phyloP scores from a whole-genome alignment of 2,113 vertebrate species.

The Heliornis fulica region DNA sequence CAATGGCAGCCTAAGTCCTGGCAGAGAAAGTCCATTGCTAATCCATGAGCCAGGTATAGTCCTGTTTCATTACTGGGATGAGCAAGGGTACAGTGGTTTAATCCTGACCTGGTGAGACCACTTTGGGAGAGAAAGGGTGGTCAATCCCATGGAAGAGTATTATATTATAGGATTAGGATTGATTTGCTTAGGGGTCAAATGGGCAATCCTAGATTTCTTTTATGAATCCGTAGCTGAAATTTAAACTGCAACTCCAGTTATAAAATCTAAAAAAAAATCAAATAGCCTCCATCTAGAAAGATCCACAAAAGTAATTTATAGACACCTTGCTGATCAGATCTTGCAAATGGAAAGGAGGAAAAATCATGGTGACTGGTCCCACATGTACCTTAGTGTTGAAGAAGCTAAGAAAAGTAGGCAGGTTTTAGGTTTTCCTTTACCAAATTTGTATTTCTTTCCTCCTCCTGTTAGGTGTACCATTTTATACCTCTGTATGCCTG shows the following conservation, averaged over 20 bases:
- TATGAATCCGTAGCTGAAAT: background rate
- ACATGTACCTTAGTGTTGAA: background rate
- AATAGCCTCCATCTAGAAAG: background rate
- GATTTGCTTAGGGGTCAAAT: background rate
- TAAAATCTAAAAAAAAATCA: background rate
- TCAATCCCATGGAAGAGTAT: background rate
- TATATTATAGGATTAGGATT: conserved; percentile 12
- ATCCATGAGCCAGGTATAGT: background rate
- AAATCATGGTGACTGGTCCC: background rate
- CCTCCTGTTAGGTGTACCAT: background rate
- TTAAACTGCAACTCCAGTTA: background rate
- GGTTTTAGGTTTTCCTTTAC: background rate
- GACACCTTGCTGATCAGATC: background rate
- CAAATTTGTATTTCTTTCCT: background rate
- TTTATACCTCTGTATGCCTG: background rate
- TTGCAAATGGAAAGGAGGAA: background rate
- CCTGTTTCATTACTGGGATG: background rate
- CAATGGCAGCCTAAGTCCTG: background rate
- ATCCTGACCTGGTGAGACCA: background rate
- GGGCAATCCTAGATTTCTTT: conserved; percentile 35
- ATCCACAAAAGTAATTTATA: background rate
- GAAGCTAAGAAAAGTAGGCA: background rate
- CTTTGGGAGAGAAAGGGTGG: background rate
- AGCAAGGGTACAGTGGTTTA: background rate
- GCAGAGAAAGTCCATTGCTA: background rate